Evolutionary conservation across 2,113 vertebrate genomes (phyloP).

Genomic region (Ardeotis arabs): DNA sequence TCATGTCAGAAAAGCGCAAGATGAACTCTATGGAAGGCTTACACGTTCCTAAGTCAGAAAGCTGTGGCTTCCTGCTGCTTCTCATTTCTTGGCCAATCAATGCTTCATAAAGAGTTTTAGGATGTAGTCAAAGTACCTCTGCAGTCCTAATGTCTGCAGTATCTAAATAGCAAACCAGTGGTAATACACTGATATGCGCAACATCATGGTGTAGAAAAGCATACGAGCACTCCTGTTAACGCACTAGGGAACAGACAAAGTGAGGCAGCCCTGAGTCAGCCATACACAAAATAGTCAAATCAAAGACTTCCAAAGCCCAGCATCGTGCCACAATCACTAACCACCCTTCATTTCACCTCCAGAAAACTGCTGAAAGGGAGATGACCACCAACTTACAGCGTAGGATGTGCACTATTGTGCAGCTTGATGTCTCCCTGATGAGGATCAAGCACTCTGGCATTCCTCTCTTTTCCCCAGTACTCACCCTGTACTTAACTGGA

Average conservation of each 20-base stretch:
- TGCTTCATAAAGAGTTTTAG: slow-evolving; percentile 39
- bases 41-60: slow-evolving; percentile 36
- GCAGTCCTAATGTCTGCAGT: slow-evolving; percentile 20
- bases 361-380: neutral
- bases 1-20: slow-evolving; percentile 48
- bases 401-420: neutral
- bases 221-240: neutral
- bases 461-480: neutral
- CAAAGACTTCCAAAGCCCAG: neutral
- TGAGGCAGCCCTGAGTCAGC: neutral
- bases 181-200: neutral
- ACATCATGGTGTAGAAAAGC: neutral
- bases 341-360: neutral
- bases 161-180: neutral
- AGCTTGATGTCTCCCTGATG: neutral
- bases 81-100: slow-evolving; percentile 58
- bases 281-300: neutral
- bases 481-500: neutral
- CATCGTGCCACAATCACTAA: neutral
- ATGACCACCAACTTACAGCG: neutral
- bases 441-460: neutral
- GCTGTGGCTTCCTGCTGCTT: slow-evolving; percentile 61
- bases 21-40: slow-evolving; percentile 37
- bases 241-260: neutral
- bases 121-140: slow-evolving; percentile 8